phyloP scores from a whole-genome alignment of 2,113 vertebrate genomes.

The Hipposideros armiger region DNA sequence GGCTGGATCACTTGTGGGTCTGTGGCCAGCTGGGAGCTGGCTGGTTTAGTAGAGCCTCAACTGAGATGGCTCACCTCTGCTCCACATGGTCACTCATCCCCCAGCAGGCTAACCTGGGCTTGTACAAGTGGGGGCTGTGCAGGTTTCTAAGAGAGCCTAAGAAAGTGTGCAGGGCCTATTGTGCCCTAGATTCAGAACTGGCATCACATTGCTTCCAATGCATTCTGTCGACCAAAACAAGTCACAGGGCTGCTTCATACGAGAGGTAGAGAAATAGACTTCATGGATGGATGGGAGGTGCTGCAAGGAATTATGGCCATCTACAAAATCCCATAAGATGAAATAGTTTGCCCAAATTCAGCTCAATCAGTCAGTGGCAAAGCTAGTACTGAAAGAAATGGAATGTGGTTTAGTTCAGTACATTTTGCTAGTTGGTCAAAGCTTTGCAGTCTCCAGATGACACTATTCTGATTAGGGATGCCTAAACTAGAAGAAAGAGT shows the following conservation, averaged over 20 bases:
- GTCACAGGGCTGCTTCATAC: not conserved
- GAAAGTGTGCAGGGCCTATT: not conserved
- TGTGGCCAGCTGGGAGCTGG: not conserved
- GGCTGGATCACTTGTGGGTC: not conserved
- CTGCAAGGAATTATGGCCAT: not conserved
- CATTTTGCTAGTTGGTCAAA: not conserved
- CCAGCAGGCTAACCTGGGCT: not conserved
- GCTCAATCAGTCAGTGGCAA: not conserved
- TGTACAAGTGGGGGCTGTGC: not conserved
- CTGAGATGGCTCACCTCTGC: not conserved
- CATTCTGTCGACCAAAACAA: not conserved
- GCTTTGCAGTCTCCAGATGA: constrained; percentile 7
- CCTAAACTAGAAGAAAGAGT: not conserved
- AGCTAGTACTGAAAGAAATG: not conserved
- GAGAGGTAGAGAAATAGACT: not conserved
- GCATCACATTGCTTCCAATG: not conserved
- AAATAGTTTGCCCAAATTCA: constrained; percentile 8
- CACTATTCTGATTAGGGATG: not conserved
- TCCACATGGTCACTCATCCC: not conserved
- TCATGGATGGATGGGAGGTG: not conserved
- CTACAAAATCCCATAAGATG: not conserved
- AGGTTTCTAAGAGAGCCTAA: not conserved
- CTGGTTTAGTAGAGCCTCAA: not conserved
- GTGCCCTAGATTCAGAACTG: not conserved
- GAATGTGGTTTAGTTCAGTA: not conserved